phyloP scores from a whole-genome alignment of 1,140 invertebrate species.

The Meloidogyne chitwoodi region DNA sequence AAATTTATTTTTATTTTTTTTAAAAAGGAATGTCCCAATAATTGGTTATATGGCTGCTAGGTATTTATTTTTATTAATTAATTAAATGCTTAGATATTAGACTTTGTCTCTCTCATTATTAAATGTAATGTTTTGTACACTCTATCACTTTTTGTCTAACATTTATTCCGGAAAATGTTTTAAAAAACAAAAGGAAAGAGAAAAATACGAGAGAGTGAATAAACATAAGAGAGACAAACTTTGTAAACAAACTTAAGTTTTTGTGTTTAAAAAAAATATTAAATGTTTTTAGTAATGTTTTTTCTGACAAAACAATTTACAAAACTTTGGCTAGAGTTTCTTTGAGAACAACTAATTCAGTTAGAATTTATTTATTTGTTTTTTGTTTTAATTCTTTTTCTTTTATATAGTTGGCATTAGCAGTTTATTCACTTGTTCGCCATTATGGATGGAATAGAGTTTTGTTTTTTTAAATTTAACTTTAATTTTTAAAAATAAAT shows the following conservation, averaged over 20 bases:
- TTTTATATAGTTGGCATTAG: constrained; percentile 15
- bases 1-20: not conserved
- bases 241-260: too few species aligned
- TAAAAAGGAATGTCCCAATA: constrained; percentile 47
- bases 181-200: too few species aligned
- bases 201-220: too few species aligned
- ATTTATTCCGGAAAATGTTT: too few species aligned
- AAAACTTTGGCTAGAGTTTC: constrained; percentile 53
- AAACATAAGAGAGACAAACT: too few species aligned
- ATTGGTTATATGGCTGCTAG: constrained; percentile 34
- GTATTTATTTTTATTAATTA: not conserved
- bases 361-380: constrained; percentile 31
- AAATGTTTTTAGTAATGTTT: constrained; percentile 34
- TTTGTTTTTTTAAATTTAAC: not conserved
- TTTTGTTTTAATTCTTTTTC: not conserved
- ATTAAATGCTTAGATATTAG: too few species aligned
- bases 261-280: not conserved
- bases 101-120: too few species aligned
- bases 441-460: constrained; percentile 50
- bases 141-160: too few species aligned
- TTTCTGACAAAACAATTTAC: constrained; percentile 54
- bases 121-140: too few species aligned
- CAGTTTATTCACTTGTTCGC: constrained; percentile 37
- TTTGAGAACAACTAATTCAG: constrained; percentile 48
- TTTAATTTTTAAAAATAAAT: not conserved